Percentiles rank a stretch among this genome's conserved stretches.
Conservation (phyloP, 2,888 invertebrate species). For the Erynnis tages region DNA sequence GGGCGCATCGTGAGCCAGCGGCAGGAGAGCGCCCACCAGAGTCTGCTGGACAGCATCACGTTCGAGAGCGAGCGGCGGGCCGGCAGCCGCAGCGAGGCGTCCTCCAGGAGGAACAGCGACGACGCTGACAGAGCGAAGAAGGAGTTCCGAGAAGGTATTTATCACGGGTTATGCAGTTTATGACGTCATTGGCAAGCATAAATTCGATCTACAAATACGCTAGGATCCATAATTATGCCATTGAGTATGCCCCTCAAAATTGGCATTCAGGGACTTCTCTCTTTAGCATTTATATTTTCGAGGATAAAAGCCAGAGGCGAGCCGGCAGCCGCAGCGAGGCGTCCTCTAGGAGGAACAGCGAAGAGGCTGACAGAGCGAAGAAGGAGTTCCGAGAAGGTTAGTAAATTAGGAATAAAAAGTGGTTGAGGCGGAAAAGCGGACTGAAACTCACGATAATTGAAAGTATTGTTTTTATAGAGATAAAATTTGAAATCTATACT, state of each 20-base stretch:
- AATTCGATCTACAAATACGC: no score
- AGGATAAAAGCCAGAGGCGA: slow-evolving; percentile 61
- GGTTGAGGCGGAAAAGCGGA: no score
- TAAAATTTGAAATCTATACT: no score
- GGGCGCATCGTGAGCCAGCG: slow-evolving; percentile 40
- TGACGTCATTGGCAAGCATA: no score
- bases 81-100: slow-evolving; percentile 59
- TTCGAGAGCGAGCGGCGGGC: slow-evolving; percentile 63
- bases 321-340: slow-evolving; percentile 58
- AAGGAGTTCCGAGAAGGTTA: slow-evolving; percentile 60
- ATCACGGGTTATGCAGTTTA: no score
- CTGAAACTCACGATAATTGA: no score
- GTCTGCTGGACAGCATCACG: slow-evolving; percentile 55
- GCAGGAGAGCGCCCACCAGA: slow-evolving; percentile 41
- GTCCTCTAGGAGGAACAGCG: slow-evolving; percentile 70
- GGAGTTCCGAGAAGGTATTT: slow-evolving; percentile 61
- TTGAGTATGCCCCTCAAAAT: no score
- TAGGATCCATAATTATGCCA: no score
- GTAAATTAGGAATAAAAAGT: no score
- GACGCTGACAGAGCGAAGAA: slow-evolving; percentile 54
- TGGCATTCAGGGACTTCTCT: no score
- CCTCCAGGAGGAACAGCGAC: slow-evolving; percentile 70
- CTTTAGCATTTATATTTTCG: no score
- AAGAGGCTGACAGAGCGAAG: slow-evolving; percentile 55
- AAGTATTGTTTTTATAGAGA: no score